Evolutionary conservation across 2,113 vertebrate species (phyloP), one percentile per base, ranked within the genome.

Genomic region (Cottus gobio): DNA sequence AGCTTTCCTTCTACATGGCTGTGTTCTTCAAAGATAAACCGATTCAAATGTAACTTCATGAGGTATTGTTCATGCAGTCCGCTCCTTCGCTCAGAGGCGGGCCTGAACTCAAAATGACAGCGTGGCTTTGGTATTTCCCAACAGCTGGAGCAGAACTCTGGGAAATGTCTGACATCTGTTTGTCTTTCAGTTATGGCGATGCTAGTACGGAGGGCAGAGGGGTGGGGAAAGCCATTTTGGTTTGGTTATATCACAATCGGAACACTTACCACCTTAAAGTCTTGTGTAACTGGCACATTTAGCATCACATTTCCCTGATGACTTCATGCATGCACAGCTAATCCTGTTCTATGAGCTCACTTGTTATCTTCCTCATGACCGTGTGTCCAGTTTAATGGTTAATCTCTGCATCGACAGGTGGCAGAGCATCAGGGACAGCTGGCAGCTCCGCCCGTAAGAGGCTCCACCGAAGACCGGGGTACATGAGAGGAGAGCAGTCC

Each of bases 401-500:
- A 88, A 93, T 94, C 90, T 93, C 73, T 92, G 67, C 74, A 52
- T 87, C 20, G 60, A 90, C 75, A 91, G 86, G 89, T 93, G 84
- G 74, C 75, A 85, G 79, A 62, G 87, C 86, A 68, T 71, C 93
- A 8, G 87, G 57, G 60, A 64, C 88, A 58, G 82, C 85, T 56
- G 84, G 75, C 4, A 86, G 31, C 4, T 82, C 77, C 48, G 71
- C 81, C 60, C 77, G 12, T 70, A 95, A 94, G 93, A 94, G 93
- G 80, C 89, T 95, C 88, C 91, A 93, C 65, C 93, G 80, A 83
- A 94, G 94, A 75, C 96, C 95, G 0, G 96, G 95, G 44, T 96
- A 96, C 89, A 90, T 96, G 96, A 95, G 96, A 79, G 85, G 85
- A 22, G 84, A 95, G 34, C 85, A 79, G 60, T 30, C 83, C 86